Evolutionary conservation across 2,888 invertebrate genomes (phyloP).

Genomic region (Globia sparganii): DNA sequence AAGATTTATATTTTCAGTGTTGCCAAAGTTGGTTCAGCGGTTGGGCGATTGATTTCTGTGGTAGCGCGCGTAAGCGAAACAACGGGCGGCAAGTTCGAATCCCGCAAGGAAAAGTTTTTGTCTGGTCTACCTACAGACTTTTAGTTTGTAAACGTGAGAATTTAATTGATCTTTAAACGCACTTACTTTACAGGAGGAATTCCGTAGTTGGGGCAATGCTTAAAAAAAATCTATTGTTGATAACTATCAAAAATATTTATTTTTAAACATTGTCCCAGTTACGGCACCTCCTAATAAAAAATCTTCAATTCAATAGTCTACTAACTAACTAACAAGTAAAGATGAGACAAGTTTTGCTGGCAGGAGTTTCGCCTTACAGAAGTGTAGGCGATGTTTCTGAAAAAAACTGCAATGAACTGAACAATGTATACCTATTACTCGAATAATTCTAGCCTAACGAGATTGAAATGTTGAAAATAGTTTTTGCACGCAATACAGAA

Average conservation of each 20-base stretch:
- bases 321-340: not conserved
- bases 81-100: conserved; percentile 1
- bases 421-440: no score
- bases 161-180: not conserved
- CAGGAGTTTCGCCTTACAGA: not conserved
- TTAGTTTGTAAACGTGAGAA: not conserved
- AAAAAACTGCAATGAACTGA: not conserved
- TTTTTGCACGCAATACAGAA: conserved; percentile 26
- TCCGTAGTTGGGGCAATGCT: fast-evolving
- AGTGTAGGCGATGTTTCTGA: not conserved
- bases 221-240: not conserved
- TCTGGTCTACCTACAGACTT: not conserved
- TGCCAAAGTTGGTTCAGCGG: not conserved
- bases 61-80: fast-evolving
- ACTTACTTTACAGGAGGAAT: not conserved
- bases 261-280: not conserved
- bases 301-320: no score
- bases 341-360: not conserved
- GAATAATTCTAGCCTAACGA: not conserved
- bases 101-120: not conserved
- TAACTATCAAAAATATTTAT: not conserved
- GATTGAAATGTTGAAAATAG: not conserved
- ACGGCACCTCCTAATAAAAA: no score
- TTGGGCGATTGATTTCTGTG: not conserved
- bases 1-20: not conserved